Evolutionary conservation across 2,113 vertebrate species (phyloP), one percentile per base, ranked within the genome.

Genomic region (Ceuthmochares aereus): DNA sequence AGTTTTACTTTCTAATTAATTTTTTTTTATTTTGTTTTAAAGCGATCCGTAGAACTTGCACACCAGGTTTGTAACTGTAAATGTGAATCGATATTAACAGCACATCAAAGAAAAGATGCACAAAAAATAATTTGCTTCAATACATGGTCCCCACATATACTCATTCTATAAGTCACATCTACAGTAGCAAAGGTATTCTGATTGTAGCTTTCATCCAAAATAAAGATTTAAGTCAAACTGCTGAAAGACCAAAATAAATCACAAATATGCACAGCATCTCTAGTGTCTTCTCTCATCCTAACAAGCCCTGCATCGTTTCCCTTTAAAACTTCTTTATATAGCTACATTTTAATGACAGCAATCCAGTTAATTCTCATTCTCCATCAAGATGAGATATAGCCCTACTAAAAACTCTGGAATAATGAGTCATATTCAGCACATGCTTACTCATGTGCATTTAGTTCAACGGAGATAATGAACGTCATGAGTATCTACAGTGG

Each of bases 401-500:
- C 42, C n/a, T 42, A 91, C 25, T 36, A 86, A 67, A 78, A 56
- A 12, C 26, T 87, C 54, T 60, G 30, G 13, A 89, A 74, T 19
- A 78, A 83, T 0, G 0, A 55, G 34, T 12, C 6, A 3, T 14
- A 63, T 43, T 89, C 27, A 34, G 30, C 30, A 52, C 15, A 22
- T 18, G 20, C 27, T 62, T 52, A 55, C 14, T 59, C 21, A 29
- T 6, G 15, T 49, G 37, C n/a, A 5, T 67, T 37, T 49, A 18
- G 26, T 69, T 87, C 55, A 83, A 12, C 26, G 7, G 25, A 63
- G 49, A 80, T 29, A 47, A 69, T 3, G 3, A 89, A 52, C 0
- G 1, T 15, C 2, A 0, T 3, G 74, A 52, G 8, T 12, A 64
- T 0, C 23, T 10, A 67, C 21, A 58, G 15, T 5, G 23, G 26